Base-by-base conservation (phyloP, 2,888 invertebrate genomes). In the Strigamia crassipes region DNA sequence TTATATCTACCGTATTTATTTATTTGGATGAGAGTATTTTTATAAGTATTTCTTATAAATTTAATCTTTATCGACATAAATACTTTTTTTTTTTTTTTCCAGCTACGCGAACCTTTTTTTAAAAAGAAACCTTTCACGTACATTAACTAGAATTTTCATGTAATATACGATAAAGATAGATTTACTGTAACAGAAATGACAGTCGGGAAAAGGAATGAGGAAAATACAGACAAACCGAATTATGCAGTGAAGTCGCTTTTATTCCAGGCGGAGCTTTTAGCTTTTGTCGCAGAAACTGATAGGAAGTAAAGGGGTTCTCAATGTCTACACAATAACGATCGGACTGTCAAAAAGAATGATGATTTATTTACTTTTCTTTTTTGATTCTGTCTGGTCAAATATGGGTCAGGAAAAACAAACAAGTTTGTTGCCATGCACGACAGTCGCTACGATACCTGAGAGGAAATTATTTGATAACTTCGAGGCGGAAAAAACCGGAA, bases 201-300 rank as follows among this genome's bases (percentile, higher is more conserved):
- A 46, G n/a, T 46, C 8, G 61, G 61, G 23, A 12, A 66, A 15
- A 18, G 6, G n/a, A 51, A 51, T 13, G 51, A 15, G 18, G 51
- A 51, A 51, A 66, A 66, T n/a, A 66, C n/a, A 66, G 61, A 18
- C 23, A 23, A 66, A 66, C 61, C 21, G 23, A 21, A 23, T 66
- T 21, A 66, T 66, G 61, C 61, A 66, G 61, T 12, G 21, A 66
- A 66, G 61, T 66, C 61, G 21, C 21, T 23, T 61, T 23, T 23
- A 66, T 66, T 66, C 23, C 61, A 66, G 61, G 61, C 61, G 61
- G 61, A 66, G 61, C 61, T 66, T 66, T 66, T 66, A 66, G 61
- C 61, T 66, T 23, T 66, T n/a, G 46, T n/a, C 12, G 46, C 21
- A 66, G 1, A 23, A 66, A 66, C 61, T 66, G 61, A 66, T 66